Percentiles rank a stretch among this genome's conserved stretches.
These are phyloP conservation scores for Onychomys leucogaster DNA, from an alignment of 2,797 vertebrate genomes.

Conservation along the genomic window DNA sequence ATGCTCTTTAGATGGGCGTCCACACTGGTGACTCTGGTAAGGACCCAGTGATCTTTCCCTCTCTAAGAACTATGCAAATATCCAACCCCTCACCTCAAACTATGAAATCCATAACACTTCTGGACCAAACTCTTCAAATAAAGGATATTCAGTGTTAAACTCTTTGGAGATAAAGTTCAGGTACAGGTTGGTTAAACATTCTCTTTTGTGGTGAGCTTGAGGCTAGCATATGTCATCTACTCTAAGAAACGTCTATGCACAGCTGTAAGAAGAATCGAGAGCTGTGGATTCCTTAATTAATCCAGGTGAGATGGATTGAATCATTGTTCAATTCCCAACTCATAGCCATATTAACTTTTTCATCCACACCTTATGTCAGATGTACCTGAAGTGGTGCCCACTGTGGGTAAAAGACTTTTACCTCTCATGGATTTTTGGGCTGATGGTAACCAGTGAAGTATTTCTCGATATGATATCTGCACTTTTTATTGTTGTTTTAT, in stretches of 20 bases:
- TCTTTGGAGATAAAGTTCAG: constrained; percentile 39
- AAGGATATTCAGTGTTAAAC: background rate
- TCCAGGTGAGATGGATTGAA: background rate
- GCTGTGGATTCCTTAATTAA: background rate
- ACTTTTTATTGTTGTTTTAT: background rate
- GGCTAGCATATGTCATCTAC: background rate
- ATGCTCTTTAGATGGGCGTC: background rate
- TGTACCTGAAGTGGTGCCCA: background rate
- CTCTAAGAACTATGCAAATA: no score
- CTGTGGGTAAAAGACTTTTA: background rate
- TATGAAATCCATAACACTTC: background rate
- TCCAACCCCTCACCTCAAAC: background rate
- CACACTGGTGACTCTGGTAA: background rate
- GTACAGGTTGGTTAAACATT: background rate
- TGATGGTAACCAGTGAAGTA: background rate
- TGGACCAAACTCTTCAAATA: background rate
- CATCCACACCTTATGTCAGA: background rate
- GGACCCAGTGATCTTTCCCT: background rate
- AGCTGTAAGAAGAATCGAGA: background rate
- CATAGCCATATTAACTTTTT: background rate
- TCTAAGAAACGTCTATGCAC: background rate
- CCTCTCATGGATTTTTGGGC: background rate
- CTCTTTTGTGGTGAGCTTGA: constrained; percentile 23
- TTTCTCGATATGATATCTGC: background rate
- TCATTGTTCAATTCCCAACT: background rate